Evolutionary conservation across 2,888 invertebrate genomes (phyloP), one percentile per base, ranked within the genome.

Genomic region (Andrena minutula): DNA sequence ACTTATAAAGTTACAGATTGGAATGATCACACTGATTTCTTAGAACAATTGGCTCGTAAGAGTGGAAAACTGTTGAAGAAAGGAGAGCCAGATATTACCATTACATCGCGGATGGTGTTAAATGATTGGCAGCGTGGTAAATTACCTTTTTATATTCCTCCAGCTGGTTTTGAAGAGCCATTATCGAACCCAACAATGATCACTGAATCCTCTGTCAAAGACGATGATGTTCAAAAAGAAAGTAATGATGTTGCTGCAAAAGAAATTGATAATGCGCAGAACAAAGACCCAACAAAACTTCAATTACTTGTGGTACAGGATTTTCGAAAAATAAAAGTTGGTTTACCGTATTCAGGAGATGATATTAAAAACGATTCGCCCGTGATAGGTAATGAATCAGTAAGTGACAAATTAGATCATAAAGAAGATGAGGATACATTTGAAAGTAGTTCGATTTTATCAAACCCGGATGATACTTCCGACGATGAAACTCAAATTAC

Each of bases 121-220:
- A 99, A 99, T 95, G 99, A 99, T 94, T 99, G 99, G 97, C 99
- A 99, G 94, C 96, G 99, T 91, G 99, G 99, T 5, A 99, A 98
- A 94, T 94, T 99, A 72, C 99, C 99, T 0, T 99, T 98, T 94
- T 99, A 98, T 95, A 97, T 98, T 4, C 95, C 96, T 63, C 99
- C 99, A 20, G 97, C 97, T 88, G 97, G 97, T 1, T 97, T 96
- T 94, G 97, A 97, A 94, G 94, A 95, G 66, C 97, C 97, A 2
- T 96, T 85, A 94, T 95, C n/a, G 95, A 95, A 83, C 76, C 60
- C 41, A 90, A 88, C 65, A 92, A 91, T 16, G 84, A 88, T 30
- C 83, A 82, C 94, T 87, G 95, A 93, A 10, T 91, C 91, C 41
- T 91, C 94, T 86, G 61, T 61, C n/a, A 16, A 61, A 23, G 61